Conservation (phyloP, 2,888 invertebrate genomes). For the Acrobasis suavella region DNA sequence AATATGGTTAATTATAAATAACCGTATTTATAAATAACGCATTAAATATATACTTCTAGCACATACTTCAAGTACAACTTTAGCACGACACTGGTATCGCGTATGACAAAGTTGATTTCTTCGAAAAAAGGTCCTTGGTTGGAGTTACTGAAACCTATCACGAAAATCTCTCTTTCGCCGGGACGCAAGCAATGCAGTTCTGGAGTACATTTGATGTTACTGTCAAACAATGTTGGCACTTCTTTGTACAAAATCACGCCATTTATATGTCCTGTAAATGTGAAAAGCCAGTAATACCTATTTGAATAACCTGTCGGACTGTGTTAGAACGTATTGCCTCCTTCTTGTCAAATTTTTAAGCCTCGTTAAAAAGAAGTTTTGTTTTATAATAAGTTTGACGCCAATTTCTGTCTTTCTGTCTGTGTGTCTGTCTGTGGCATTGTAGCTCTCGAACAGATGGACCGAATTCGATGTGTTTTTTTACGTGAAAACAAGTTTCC, state of each 20-base stretch:
- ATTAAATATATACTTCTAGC: slow-evolving; percentile 13
- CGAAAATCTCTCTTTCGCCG: slow-evolving; percentile 76
- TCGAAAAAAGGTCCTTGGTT: slow-evolving; percentile 84
- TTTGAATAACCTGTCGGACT: not conserved
- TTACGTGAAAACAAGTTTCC: too few relatives aligned
- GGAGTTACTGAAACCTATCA: slow-evolving; percentile 80
- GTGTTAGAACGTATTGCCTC: too few relatives aligned
- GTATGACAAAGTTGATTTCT: slow-evolving; percentile 81
- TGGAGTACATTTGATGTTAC: slow-evolving; percentile 79
- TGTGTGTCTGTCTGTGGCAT: too few relatives aligned
- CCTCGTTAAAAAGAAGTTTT: too few relatives aligned
- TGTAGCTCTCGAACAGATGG: too few relatives aligned
- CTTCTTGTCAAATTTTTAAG: too few relatives aligned
- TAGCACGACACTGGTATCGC: slow-evolving; percentile 81
- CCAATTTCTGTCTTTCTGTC: too few relatives aligned
- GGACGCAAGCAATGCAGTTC: slow-evolving; percentile 67
- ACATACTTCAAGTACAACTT: slow-evolving; percentile 82
- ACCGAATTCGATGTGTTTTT: too few relatives aligned
- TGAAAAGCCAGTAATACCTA: not conserved
- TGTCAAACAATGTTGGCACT: slow-evolving; percentile 79
- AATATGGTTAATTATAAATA: too few relatives aligned
- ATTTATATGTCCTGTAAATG: slow-evolving; percentile 80
- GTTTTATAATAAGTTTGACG: too few relatives aligned
- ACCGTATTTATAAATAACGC: too few relatives aligned
- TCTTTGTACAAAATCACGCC: slow-evolving; percentile 78